phyloP scores from a whole-genome alignment of 1,140 invertebrate species.

The Sinella curviseta region DNA sequence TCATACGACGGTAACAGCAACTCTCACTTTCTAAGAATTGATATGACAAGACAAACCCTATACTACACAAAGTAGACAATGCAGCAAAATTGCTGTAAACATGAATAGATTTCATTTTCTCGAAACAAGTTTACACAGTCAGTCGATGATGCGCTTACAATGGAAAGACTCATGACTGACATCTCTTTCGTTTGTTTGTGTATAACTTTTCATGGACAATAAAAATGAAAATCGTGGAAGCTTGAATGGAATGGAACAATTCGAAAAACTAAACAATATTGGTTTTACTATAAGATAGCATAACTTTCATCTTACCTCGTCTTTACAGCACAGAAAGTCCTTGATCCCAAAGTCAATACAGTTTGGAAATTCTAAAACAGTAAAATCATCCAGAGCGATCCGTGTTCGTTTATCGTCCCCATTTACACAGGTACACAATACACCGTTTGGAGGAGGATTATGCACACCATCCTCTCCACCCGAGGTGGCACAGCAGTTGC shows the following conservation, averaged over 20 bases:
- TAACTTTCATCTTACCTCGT: constrained; percentile 36
- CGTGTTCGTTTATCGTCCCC: constrained; percentile 5
- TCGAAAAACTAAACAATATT: neutral
- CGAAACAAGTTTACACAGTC: no score
- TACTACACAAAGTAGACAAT: no score
- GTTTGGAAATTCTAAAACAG: constrained; percentile 22
- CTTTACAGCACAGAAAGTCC: constrained; percentile 42
- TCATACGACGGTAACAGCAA: no score
- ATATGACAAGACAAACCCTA: no score
- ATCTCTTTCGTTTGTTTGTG: no score
- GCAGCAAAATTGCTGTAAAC: no score
- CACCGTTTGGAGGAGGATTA: neutral
- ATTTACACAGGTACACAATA: neutral
- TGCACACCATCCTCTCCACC: neutral
- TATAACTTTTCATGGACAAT: no score
- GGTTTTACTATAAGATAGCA: neutral
- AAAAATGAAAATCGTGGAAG: no score
- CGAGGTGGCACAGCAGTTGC: neutral
- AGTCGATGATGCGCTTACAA: no score
- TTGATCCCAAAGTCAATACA: constrained; percentile 45
- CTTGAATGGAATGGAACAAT: neutral
- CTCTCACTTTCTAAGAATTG: no score
- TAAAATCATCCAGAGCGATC: constrained; percentile 17
- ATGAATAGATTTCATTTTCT: no score
- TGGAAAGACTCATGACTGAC: no score